Percentiles rank a stretch among this genome's conserved stretches.
Conservation (phyloP, 2,113 vertebrate genomes). For the Chaetodon auriga region DNA sequence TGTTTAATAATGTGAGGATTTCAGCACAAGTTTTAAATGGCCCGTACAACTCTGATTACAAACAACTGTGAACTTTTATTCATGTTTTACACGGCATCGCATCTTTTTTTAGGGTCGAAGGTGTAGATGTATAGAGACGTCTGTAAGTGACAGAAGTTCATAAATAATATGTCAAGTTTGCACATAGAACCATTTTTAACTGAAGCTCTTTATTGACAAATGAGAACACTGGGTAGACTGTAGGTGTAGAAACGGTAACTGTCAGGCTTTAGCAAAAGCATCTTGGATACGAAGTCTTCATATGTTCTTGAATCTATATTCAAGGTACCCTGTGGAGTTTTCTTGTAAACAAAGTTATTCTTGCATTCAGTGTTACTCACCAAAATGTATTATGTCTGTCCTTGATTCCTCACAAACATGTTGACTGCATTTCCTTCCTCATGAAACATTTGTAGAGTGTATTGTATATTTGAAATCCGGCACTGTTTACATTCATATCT, state of each 20-base stretch:
- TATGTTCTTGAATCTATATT: not conserved
- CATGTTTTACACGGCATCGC: no score
- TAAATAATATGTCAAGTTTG: no score
- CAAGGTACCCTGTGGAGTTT: not conserved
- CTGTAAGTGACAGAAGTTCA: not conserved
- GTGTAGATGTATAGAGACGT: not conserved
- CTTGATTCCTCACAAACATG: not conserved
- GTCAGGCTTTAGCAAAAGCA: not conserved
- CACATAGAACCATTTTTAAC: no score
- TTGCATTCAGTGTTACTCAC: not conserved
- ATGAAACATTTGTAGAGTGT: not conserved
- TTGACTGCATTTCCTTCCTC: not conserved
- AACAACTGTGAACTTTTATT: no score
- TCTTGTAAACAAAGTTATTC: slow-evolving; percentile 5
- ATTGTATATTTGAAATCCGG: not conserved
- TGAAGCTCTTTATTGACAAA: not conserved
- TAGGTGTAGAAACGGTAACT: not conserved
- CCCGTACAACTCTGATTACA: no score
- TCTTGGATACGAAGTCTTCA: not conserved
- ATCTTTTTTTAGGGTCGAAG: no score
- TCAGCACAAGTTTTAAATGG: not conserved
- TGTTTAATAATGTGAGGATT: not conserved
- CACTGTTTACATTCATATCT: slow-evolving; percentile 10
- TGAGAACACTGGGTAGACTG: not conserved
- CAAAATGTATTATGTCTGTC: not conserved